phyloP scores from a whole-genome alignment of 2,888 invertebrate genomes.

The Lasioglossum zephyrum region DNA sequence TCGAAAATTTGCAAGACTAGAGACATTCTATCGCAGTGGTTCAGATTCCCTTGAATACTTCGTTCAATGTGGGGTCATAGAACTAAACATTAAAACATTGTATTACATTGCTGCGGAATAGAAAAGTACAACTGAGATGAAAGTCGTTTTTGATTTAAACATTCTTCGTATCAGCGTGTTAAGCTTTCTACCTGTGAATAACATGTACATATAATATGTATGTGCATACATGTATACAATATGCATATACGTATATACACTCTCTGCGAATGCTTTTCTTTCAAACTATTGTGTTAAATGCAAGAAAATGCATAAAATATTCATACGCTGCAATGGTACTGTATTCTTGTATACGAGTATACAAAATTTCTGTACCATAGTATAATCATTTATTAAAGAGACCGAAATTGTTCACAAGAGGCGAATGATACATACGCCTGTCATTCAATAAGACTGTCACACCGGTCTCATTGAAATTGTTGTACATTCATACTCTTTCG shows the following conservation, averaged over 20 bases:
- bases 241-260: conserved; percentile 8
- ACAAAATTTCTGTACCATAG: conserved; percentile 9
- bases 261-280: neutral
- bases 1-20: conserved; percentile 55
- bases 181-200: conserved; percentile 3
- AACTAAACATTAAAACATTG: conserved; percentile 16
- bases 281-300: conserved; percentile 44
- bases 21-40: conserved; percentile 28
- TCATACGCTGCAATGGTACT: conserved; percentile 1
- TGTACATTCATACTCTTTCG: conserved; percentile 13
- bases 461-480: conserved; percentile 9
- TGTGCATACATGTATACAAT: conserved; percentile 1
- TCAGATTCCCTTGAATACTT: conserved; percentile 35
- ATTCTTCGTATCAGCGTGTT: conserved; percentile 4
- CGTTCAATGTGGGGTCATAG: neutral
- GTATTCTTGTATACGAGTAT: conserved; percentile 3
- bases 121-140: conserved; percentile 26
- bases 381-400: neutral
- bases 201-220: neutral
- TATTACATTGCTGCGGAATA: conserved; percentile 15
- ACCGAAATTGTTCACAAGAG: conserved; percentile 19
- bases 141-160: conserved; percentile 38
- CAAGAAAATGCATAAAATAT: conserved; percentile 53
- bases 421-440: conserved; percentile 2
- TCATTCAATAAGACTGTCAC: conserved; percentile 14